phyloP scores from a whole-genome alignment of 2,113 vertebrate genomes.

The Beaufortia kweichowensis region DNA sequence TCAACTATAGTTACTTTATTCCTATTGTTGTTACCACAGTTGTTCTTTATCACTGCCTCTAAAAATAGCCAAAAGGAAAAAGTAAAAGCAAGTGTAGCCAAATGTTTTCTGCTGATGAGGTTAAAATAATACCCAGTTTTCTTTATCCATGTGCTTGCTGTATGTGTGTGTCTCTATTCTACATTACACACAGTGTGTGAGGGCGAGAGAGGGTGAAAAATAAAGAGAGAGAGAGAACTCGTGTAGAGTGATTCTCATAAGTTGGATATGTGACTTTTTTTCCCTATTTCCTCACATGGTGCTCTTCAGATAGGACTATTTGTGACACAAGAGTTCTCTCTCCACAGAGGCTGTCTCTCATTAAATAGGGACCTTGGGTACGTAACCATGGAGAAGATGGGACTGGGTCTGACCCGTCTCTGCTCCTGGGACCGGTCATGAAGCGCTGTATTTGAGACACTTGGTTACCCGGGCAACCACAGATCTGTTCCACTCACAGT shows the following conservation, averaged over 20 bases:
- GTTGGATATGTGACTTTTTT: conserved; percentile 27
- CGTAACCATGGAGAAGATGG: conserved; percentile 55
- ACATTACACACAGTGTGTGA: not conserved
- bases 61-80: not conserved
- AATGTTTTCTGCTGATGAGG: conserved; percentile 11
- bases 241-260: conserved; percentile 17
- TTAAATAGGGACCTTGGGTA: conserved; percentile 52
- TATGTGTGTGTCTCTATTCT: too few species aligned
- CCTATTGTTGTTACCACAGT: not conserved
- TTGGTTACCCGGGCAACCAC: conserved; percentile 53
- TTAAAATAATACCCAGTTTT: conserved; percentile 3
- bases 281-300: conserved; percentile 21
- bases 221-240: conserved; percentile 11
- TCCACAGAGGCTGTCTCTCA: conserved; percentile 48
- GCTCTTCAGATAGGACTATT: conserved; percentile 43
- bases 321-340: conserved; percentile 35
- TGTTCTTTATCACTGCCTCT: conserved; percentile 3
- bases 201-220: not conserved
- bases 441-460: conserved; percentile 43
- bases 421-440: conserved; percentile 52
- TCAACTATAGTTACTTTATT: not conserved
- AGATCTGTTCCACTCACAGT: conserved; percentile 10
- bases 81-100: not conserved
- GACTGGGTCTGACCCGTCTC: conserved; percentile 51
- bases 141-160: not conserved